Conservation (phyloP, 1,140 invertebrate genomes). For the Hycleus cichorii region DNA sequence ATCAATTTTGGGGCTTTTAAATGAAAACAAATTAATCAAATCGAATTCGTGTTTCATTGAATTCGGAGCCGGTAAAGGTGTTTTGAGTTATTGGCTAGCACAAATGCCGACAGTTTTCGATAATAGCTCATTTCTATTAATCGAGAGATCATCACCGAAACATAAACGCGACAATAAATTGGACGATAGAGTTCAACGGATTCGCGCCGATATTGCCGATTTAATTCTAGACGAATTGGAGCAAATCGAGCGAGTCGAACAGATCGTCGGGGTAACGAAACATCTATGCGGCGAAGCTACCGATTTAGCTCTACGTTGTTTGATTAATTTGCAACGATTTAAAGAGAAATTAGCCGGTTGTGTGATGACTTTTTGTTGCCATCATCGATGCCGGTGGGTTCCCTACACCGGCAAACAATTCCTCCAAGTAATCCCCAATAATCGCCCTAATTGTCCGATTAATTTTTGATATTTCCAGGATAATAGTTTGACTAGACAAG, state of each 20-base stretch:
- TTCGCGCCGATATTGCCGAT: conserved; percentile 68
- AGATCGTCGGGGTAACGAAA: conserved; percentile 69
- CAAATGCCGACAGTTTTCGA: conserved; percentile 46
- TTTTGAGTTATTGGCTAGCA: conserved; percentile 60
- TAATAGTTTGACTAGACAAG: conserved; percentile 46
- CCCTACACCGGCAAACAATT: conserved; percentile 62
- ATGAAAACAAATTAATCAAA: conserved; percentile 47
- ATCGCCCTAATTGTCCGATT: too few species aligned
- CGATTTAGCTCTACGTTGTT: conserved; percentile 64
- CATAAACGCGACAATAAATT: conserved; percentile 74
- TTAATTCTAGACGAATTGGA: conserved; percentile 55
- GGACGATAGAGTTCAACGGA: conserved; percentile 48
- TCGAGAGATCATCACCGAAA: conserved; percentile 69
- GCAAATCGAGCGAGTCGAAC: conserved; percentile 41
- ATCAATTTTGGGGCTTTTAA: conserved; percentile 56
- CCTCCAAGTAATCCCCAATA: conserved; percentile 45
- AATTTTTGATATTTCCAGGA: too few species aligned
- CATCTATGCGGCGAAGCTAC: conserved; percentile 81
- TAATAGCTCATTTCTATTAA: conserved; percentile 54
- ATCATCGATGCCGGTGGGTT: conserved; percentile 70
- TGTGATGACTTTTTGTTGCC: conserved; percentile 78
- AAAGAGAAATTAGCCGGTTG: conserved; percentile 49
- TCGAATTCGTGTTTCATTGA: conserved; percentile 67
- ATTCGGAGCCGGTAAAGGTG: conserved; percentile 65
- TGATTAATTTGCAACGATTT: conserved; percentile 41